Base-by-base conservation (phyloP, 2,113 vertebrate species). In the Dunckerocampus dactyliophorus region DNA sequence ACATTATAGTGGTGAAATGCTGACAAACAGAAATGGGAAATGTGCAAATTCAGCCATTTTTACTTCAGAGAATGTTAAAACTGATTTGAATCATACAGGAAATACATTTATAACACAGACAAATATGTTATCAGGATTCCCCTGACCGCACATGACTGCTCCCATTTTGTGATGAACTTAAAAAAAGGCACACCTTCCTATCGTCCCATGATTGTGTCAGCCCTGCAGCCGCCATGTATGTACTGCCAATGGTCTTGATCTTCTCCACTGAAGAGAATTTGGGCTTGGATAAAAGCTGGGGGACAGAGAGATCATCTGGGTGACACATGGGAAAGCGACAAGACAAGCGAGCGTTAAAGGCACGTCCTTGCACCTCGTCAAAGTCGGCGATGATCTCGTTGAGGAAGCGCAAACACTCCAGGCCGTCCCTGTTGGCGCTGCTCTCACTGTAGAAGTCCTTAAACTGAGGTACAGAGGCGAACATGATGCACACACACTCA, bases 371-470 rank as follows among this genome's bases (percentile, higher is more conserved):
- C 76, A 95, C 94, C 92, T 95, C 94, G 24, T 96, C 94, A 59
- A 96, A 96, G 83, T 95, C 94, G 2, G 92, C 84, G 19, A 96
- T 94, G 65, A 96, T 96, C 71, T 96, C 94, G 2, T 96, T 96
- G 75, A 96, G 93, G 45, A 95, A 88, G 13, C 94, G 88, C 59
- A 96, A 67, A 76, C 94, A 95, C 78, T 96, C 94, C 67, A 96
- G 87, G 0, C 94, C 94, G 4, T 93, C 92, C 0, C 82, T 87
- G 81, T 94, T 96, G 65, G 84, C 84, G 24, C 86, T 92, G 74
- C 90, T 92, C 75, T 96, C 94, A 0, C 76, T 92, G 79, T 96
- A 96, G 62, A 95, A 96, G 69, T 95, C 93, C 74, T 95, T 95
- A 64, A 95, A 96, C 74, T 95, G 88, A 0, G 94, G 94, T 62